These are phyloP conservation scores for Yponomeuta sedellus DNA, from an alignment of 2,888 invertebrate genomes.

Conservation along the genomic window DNA sequence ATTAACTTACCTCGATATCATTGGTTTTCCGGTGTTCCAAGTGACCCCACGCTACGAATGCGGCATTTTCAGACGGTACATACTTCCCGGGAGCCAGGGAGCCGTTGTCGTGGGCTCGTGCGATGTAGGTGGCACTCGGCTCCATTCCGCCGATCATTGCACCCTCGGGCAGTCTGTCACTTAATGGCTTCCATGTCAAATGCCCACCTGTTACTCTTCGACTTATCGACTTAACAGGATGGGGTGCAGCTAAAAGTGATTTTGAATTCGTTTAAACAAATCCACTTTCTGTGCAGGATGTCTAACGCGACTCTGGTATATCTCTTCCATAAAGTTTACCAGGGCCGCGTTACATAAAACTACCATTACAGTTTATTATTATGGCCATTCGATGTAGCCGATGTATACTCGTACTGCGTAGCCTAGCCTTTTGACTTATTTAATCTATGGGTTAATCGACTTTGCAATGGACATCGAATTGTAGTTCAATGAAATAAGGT, in stretches of 20 bases:
- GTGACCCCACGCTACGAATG: conserved; percentile 87
- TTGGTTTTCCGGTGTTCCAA: conserved; percentile 69
- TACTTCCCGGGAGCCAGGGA: conserved; percentile 89
- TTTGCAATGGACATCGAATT: too few relatives aligned
- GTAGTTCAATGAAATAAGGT: too few relatives aligned
- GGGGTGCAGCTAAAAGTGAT: conserved; percentile 28
- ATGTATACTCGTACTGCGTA: too few relatives aligned
- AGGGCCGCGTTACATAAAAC: too few relatives aligned
- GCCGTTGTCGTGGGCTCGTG: conserved; percentile 82
- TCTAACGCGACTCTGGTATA: too few relatives aligned
- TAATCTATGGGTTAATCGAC: too few relatives aligned
- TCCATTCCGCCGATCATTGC: conserved; percentile 82
- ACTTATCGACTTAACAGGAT: conserved; percentile 26
- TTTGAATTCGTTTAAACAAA: neutral
- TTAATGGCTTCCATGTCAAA: conserved; percentile 78
- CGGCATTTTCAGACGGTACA: conserved; percentile 80
- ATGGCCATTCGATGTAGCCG: too few relatives aligned
- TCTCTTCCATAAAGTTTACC: too few relatives aligned
- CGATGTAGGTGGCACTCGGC: conserved; percentile 79
- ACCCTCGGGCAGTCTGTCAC: conserved; percentile 80
- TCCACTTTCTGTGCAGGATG: too few relatives aligned
- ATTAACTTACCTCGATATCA: neutral
- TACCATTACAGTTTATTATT: too few relatives aligned
- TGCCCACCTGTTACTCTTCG: conserved; percentile 50
- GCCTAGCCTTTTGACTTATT: too few relatives aligned